Evolutionary conservation across 2,113 vertebrate genomes (phyloP), one percentile per base, ranked within the genome.

Genomic region (Acanthochromis polyacanthus): DNA sequence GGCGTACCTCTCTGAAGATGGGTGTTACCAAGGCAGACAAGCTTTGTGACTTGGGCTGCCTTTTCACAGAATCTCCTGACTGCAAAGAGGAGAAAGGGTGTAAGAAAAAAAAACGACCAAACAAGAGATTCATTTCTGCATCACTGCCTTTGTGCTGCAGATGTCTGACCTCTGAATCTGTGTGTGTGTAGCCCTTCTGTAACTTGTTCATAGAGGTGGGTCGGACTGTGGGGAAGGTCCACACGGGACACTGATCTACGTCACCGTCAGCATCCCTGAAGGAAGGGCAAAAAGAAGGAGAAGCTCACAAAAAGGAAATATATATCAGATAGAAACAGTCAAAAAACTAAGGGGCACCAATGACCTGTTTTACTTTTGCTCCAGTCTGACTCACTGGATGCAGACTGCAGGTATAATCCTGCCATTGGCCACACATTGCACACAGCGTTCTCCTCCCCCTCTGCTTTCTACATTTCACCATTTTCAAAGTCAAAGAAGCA

Each of bases 181-280:
- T 94, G 74, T 97, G 93, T 62, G 93, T 91, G 62, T 95, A 95
- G 72, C 95, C 95, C 83, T 97, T 96, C 94, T 98, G 97, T 87
- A 98, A 92, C 80, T 98, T 97, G 93, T 93, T 95, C 73, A 98
- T 91, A 12, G 97, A 95, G 88, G 85, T 96, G 6, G 96, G 96
- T 80, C 96, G 95, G 87, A 99, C 95, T 23, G 97, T 99, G 23
- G 97, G 98, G 87, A 99, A 99, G 0, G 96, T 98, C 98, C 98
- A 99, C 79, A 96, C 91, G 20, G 97, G 97, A 87, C 95, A 95
- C 43, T 95, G 95, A 69, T 98, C 94, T 23, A 96, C 96, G 67
- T 98, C 97, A 0, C 94, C 93, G 4, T 99, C 97, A 10, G 95
- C 96, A 10, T 99, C 97, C 75, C 97, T 99, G 84, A 56, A 74